Evolutionary conservation across 2,888 invertebrate genomes (phyloP), one percentile per base, ranked within the genome.

Genomic region (Gymnoscelis rufifasciata): DNA sequence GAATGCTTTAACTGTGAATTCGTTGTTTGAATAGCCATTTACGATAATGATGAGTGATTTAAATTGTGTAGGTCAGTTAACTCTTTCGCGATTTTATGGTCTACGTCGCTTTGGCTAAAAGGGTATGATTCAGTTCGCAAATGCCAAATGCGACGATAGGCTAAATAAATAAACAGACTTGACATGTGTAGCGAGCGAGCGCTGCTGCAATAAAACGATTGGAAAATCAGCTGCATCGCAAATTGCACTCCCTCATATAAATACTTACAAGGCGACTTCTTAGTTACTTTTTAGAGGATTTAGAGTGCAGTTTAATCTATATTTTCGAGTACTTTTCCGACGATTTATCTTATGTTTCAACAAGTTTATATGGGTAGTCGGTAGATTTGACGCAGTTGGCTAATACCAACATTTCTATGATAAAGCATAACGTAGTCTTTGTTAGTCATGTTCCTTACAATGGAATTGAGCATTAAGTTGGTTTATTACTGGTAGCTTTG

Each of bases 331-430:
- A 19, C 3, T 19, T 19, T 19, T 19, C 19, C 19, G 5, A 19
- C 19, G 19, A 49, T 56, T 19, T 49, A 38, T 48, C 48, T 56
- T 54, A 54, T 60, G 58, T 68, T 65, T 68, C 71, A 71, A 74
- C 71, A 78, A 59, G 55, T 66, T 70, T 71, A 64, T 59, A 61
- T n/a, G n/a, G n/a, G n/a, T n/a, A n/a, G n/a, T n/a, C n/a, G n/a
- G 60, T 15, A 50, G 59, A 58, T 37, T 62, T 80, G 78, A 74
- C 82, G 80, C 74, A 79, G 74, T 83, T 81, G 79, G 84, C 82
- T 76, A 76, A 74, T 72, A 75, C 72, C 64, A 60, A 68, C 66
- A 35, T 35, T 3, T 10, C 19, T 35, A 35, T 33, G 19, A 23
- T 35, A 35, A 19, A 10, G 8, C 2, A 26, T 26, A 26, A 35